Conservation (phyloP, 2,888 invertebrate species). For the Therioaphis trifolii region DNA sequence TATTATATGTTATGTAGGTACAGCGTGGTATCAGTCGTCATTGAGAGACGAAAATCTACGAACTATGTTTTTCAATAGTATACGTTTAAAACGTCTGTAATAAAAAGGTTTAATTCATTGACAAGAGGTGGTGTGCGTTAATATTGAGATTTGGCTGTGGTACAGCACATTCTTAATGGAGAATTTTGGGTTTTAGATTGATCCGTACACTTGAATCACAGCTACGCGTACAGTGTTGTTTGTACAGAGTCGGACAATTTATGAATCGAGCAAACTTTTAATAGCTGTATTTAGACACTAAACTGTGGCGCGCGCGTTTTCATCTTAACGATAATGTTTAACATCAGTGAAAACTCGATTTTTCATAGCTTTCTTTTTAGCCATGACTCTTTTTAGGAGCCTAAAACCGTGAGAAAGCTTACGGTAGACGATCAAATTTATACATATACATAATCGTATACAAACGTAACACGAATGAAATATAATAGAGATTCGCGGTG, state of each 20-base stretch:
- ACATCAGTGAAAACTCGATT: conserved; percentile 35
- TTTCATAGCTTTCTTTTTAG: conserved; percentile 14
- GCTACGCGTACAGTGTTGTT: not conserved
- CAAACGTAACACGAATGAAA: too few relatives aligned
- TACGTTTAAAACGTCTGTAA: too few relatives aligned
- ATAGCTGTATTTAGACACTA: not conserved
- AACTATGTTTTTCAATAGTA: too few relatives aligned
- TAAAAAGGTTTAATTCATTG: too few relatives aligned
- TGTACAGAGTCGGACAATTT: not conserved
- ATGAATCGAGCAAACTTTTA: not conserved
- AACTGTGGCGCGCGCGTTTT: not conserved
- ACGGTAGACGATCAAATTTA: not conserved
- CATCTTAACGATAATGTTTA: conserved; percentile 34
- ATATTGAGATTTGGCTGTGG: too few relatives aligned
- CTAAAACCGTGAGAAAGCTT: not conserved
- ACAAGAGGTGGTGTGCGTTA: too few relatives aligned
- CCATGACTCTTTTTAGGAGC: not conserved
- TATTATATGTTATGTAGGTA: too few relatives aligned
- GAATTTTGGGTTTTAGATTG: not conserved
- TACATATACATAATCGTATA: not conserved
- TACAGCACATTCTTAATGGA: too few relatives aligned
- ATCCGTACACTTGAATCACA: not conserved
- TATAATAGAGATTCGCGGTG: too few relatives aligned
- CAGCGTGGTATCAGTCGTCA: too few relatives aligned
- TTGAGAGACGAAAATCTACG: too few relatives aligned